Base-by-base conservation (phyloP, 2,888 invertebrate species). In the Netelia fuscicornis region DNA sequence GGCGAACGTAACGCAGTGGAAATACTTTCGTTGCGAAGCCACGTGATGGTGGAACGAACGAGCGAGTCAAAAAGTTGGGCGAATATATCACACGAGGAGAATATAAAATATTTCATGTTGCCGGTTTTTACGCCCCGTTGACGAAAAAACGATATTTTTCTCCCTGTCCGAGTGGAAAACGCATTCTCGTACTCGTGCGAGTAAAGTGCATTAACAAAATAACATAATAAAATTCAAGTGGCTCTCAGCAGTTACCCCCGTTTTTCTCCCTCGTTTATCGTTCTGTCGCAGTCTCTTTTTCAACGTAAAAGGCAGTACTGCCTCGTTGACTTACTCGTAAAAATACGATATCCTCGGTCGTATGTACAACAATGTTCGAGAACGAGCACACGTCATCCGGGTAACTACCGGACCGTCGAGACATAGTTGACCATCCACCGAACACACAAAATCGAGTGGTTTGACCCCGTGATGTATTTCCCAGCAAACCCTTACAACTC, bases 161-260 rank as follows among this genome's bases (percentile, higher is more conserved):
- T 87, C 56, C 87, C 86, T 81, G 83, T n/a, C 11, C 37, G 56
- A 86, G 80, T 83, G 81, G 48, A 48, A 48, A 48, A 48, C 82
- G 81, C 62, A 83, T 75, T 74, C 78, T 44, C 72, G 44, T 52
- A 74, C 76, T 75, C 67, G 72, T 72, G 67, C 76, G 79, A 83
- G 76, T 75, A 42, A 89, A 90, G 90, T 93, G 91, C 91, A 93
- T 93, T 92, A 92, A 92, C 92, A 92, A 92, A 92, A 92, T 92
- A 92, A 92, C 91, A 91, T 91, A 91, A 91, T 93, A 93, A 93
- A 93, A 92, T 92, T 91, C 89, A 90, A 91, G 91, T 90, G 89
- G 87, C 80, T 83, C 84, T 74, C 44, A 62, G 81, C 72, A 74
- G 71, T 80, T 78, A 65, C 11, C 30, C 17, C 65, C 25, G 74